Base-by-base conservation (phyloP, 2,113 vertebrate genomes). In the Brienomyrus longianalis region DNA sequence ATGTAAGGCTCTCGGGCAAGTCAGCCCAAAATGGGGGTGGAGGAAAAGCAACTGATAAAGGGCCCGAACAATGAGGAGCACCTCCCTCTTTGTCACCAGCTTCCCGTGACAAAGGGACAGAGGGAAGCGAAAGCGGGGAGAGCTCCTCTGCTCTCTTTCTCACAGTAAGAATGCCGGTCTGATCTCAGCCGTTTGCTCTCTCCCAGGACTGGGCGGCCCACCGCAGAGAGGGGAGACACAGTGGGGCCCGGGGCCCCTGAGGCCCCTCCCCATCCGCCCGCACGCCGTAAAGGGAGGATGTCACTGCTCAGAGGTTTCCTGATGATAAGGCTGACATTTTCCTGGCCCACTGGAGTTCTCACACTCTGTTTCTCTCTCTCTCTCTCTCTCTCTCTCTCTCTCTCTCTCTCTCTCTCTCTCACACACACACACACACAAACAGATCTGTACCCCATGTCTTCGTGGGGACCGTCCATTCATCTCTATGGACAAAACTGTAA, bases 281-380 rank as follows among this genome's bases (percentile, higher is more conserved):
- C 35, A 35, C 6, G 74, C 74, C 31, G 35, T 80, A 80, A 8
- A 17, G 39, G 74, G 93, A 94, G 95, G 95, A 96, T 95, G 95
- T 94, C 93, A 94, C 94, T 89, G 92, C 92, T 92, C 94, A 92
- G 93, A 95, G 93, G 94, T 95, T 96, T 96, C 96, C 96, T 96
- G 89, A 91, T 17, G 95, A 96, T 96, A 96, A 96, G 93, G 54
- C 45, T 27, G 89, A 93, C 91, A 93, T 92, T 91, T 96, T 95
- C 95, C 95, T 95, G 94, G 93, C 90, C 87, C 48, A 50, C 77
- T 91, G 91, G 59, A 70, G 92, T 94, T 94, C 95, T 93, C 93
- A 94, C 92, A 89, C 84, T 43, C 21, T 10, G 39, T 85, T 27
- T 84, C 31, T 31, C 31, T 31, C 31, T 31, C 31, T 31, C 31